Conservation (phyloP, 2,888 invertebrate genomes). For the Agonopterix subpropinquella region DNA sequence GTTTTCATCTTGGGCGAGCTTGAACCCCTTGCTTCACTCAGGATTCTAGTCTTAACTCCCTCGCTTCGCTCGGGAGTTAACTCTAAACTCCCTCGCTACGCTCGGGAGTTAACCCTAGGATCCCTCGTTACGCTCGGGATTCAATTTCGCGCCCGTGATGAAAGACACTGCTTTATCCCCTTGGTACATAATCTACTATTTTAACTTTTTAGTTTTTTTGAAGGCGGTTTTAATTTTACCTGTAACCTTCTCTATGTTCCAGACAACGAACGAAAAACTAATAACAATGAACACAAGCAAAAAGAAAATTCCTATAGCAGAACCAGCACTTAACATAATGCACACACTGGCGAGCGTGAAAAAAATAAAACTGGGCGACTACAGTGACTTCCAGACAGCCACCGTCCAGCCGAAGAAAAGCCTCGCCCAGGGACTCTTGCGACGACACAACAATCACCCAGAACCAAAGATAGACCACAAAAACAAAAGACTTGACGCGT, state of each 20-base stretch:
- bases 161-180: no score
- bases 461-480: constrained; percentile 51
- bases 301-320: constrained; percentile 66
- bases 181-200: no score
- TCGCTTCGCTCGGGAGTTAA: no score
- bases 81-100: no score
- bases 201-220: no score
- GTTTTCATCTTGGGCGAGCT: no score
- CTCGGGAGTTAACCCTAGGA: no score
- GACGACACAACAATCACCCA: constrained; percentile 46
- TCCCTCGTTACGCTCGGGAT: no score
- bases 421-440: constrained; percentile 61
- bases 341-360: constrained; percentile 75
- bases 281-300: constrained; percentile 57
- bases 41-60: no score
- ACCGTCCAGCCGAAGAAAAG: constrained; percentile 49
- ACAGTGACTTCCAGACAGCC: constrained; percentile 66
- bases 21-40: no score
- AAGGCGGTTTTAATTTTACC: no score
- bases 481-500: constrained; percentile 63
- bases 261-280: constrained; percentile 63
- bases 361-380: constrained; percentile 73
- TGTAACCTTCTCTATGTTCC: constrained; percentile 15
- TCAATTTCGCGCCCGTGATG: no score
- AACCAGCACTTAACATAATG: constrained; percentile 77